These are phyloP conservation scores for Tenodera sinensis DNA, from an alignment of 2,888 invertebrate species.

Conservation along the genomic window DNA sequence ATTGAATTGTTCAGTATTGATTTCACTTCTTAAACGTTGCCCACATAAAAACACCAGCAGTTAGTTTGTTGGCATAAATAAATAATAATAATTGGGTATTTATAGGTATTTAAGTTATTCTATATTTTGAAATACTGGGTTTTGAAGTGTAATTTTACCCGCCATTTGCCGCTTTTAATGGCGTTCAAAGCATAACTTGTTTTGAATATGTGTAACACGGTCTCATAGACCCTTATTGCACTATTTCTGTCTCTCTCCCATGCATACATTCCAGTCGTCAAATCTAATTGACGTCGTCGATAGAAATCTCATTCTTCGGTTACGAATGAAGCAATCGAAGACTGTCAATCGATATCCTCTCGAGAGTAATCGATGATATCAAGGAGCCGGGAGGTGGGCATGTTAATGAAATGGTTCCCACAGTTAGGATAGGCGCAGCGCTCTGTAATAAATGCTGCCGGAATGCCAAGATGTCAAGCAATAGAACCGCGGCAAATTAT, in stretches of 20 bases:
- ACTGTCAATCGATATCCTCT: conserved; percentile 1
- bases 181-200: background rate
- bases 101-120: too few relatives aligned
- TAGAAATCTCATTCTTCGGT: conserved; percentile 3
- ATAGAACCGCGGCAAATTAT: too few relatives aligned
- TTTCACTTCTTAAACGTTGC: too few relatives aligned
- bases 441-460: background rate
- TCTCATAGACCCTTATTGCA: background rate
- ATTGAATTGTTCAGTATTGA: too few relatives aligned
- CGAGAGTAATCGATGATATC: background rate
- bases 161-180: too few relatives aligned
- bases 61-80: too few relatives aligned
- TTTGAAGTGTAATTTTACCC: too few relatives aligned
- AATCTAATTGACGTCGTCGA: conserved; percentile 13
- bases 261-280: conserved; percentile 13
- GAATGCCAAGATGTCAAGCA: background rate
- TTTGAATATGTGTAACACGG: background rate
- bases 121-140: too few relatives aligned
- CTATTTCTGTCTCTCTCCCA: background rate
- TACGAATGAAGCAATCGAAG: conserved; percentile 3
- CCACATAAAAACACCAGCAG: too few relatives aligned
- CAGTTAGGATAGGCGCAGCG: background rate
- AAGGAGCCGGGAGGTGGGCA: background rate
- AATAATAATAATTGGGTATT: too few relatives aligned
- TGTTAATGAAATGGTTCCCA: background rate